Percentiles rank a stretch among this genome's conserved stretches.
Evolutionary conservation across 2,113 vertebrate genomes (phyloP).

Genomic region (Periophthalmodon schlosseri): DNA sequence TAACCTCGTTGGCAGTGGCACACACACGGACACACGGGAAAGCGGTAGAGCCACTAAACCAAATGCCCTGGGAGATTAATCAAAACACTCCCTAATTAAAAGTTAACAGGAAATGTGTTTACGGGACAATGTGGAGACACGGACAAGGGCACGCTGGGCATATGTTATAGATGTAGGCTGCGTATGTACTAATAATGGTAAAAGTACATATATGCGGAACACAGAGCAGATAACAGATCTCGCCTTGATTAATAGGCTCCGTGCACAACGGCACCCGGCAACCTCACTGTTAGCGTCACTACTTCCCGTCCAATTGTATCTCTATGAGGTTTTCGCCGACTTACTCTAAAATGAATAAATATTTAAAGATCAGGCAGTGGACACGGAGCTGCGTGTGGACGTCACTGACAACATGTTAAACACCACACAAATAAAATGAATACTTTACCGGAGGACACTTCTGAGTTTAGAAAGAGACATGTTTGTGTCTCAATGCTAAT

Average conservation of each 20-base stretch:
- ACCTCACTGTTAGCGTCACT: too few species aligned
- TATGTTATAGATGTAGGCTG: not conserved
- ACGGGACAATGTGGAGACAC: not conserved
- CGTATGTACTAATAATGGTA: not conserved
- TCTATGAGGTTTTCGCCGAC: too few species aligned
- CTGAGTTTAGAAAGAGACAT: too few species aligned
- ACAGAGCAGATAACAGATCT: not conserved
- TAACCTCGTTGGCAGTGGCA: constrained; percentile 15
- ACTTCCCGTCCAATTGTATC: too few species aligned
- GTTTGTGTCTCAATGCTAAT: too few species aligned
- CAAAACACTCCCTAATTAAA: constrained; percentile 48
- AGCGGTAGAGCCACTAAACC: constrained; percentile 19
- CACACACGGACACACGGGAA: constrained; percentile 6
- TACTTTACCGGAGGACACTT: too few species aligned
- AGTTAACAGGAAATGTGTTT: constrained; percentile 38
- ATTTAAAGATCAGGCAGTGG: too few species aligned
- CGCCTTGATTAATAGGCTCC: not conserved
- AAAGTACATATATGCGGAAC: not conserved
- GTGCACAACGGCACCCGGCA: too few species aligned
- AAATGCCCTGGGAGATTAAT: constrained; percentile 34
- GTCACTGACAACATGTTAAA: too few species aligned
- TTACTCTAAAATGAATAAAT: too few species aligned
- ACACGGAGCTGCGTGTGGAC: too few species aligned
- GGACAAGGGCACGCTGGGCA: constrained; percentile 5
- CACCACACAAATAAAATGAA: too few species aligned